A percentile compares a stretch with the other conserved stretches of the same genome.
Conservation (phyloP, 2,888 invertebrate genomes). For the Cyrtodaria siliqua region DNA sequence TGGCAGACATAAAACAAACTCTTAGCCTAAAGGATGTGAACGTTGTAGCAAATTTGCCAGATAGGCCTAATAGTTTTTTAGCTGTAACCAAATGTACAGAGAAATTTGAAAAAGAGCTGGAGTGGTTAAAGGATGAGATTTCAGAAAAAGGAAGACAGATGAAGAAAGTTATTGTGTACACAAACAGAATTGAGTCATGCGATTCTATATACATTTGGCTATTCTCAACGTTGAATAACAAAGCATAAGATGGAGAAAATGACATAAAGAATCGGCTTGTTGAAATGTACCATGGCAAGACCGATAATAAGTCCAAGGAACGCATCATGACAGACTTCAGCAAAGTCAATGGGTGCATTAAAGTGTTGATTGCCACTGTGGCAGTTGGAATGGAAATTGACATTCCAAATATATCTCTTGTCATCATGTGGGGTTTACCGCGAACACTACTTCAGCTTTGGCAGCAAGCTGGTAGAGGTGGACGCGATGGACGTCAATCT, state of each 20-base stretch:
- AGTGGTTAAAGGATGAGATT: too few species aligned
- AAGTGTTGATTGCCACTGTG: slow-evolving; percentile 48
- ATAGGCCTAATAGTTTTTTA: slow-evolving; percentile 27
- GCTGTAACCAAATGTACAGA: too few species aligned
- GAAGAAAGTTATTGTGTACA: too few species aligned
- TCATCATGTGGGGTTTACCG: slow-evolving; percentile 49
- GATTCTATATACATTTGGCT: slow-evolving; percentile 37
- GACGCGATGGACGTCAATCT: slow-evolving; percentile 25
- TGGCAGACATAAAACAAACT: slow-evolving; percentile 29
- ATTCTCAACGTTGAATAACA: slow-evolving; percentile 10
- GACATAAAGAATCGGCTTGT: not conserved
- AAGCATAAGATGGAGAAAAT: not conserved
- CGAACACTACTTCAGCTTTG: slow-evolving; percentile 44
- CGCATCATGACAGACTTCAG: slow-evolving; percentile 35
- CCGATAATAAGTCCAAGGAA: slow-evolving; percentile 46
- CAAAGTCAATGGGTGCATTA: slow-evolving; percentile 26
- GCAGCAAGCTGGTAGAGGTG: slow-evolving; percentile 56
- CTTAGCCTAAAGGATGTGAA: slow-evolving; percentile 21
- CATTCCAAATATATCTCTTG: slow-evolving; percentile 38
- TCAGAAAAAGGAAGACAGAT: too few species aligned
- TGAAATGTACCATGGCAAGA: slow-evolving; percentile 61
- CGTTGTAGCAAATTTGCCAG: slow-evolving; percentile 23
- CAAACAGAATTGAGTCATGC: too few species aligned
- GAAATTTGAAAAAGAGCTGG: too few species aligned
- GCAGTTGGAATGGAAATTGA: slow-evolving; percentile 61